These are phyloP conservation scores for Idris sp. DNA, from an alignment of 1,140 invertebrate species.

Conservation along the genomic window DNA sequence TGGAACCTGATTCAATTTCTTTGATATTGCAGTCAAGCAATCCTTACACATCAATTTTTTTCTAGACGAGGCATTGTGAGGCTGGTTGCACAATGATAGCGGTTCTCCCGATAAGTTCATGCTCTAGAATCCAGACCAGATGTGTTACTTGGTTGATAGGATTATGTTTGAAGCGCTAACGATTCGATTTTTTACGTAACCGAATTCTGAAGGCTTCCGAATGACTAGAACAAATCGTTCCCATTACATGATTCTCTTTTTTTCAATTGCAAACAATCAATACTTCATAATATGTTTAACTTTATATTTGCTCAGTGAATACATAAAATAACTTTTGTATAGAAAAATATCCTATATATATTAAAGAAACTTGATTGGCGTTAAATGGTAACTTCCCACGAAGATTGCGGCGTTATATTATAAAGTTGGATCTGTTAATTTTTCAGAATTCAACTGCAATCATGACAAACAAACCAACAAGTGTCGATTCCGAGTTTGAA, in stretches of 20 bases:
- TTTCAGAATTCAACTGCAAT: constrained; percentile 35
- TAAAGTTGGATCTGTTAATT: constrained; percentile 30
- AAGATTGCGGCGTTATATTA: constrained; percentile 15
- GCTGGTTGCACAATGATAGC: constrained; percentile 73
- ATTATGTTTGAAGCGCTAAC: constrained; percentile 65
- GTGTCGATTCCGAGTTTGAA: constrained; percentile 59
- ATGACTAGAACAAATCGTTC: constrained; percentile 50
- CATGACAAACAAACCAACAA: constrained; percentile 38
- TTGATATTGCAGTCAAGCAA: constrained; percentile 47
- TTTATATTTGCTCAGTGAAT: too few relatives aligned
- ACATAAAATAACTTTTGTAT: too few relatives aligned
- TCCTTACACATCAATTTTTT: constrained; percentile 60
- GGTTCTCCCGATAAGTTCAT: constrained; percentile 75
- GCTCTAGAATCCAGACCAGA: constrained; percentile 75
- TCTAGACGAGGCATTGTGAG: constrained; percentile 68
- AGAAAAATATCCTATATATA: too few relatives aligned
- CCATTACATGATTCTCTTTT: constrained; percentile 28
- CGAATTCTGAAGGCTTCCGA: constrained; percentile 64
- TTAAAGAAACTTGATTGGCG: neutral
- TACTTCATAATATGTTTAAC: neutral
- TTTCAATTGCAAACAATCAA: constrained; percentile 11
- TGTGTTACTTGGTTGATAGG: constrained; percentile 72
- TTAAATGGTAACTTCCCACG: constrained; percentile 21
- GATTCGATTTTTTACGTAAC: constrained; percentile 65
- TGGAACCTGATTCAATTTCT: constrained; percentile 44